Conservation (phyloP, 2,113 vertebrate genomes). For the Hippocampus zosterae region DNA sequence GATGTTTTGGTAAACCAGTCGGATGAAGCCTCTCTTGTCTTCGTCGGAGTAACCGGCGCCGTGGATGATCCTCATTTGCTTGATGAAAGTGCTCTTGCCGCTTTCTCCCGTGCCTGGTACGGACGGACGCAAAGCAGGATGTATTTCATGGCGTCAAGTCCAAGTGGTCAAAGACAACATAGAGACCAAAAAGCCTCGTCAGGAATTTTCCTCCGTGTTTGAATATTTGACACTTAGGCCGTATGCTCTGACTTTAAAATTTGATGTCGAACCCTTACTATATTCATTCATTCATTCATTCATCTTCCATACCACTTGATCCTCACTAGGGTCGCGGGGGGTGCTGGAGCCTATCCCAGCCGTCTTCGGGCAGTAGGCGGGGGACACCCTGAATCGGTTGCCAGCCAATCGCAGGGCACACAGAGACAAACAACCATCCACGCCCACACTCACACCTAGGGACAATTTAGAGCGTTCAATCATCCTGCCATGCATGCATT, state of each 20-base stretch:
- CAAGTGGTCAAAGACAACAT: neutral
- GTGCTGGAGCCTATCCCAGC: too few species aligned
- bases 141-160: neutral
- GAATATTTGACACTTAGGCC: neutral
- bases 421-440: too few species aligned
- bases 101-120: constrained; percentile 83
- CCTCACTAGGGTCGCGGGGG: too few species aligned
- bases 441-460: too few species aligned
- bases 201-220: neutral
- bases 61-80: constrained; percentile 92
- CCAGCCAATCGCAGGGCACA: too few species aligned
- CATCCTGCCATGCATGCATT: too few species aligned
- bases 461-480: too few species aligned
- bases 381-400: too few species aligned
- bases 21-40: constrained; percentile 80
- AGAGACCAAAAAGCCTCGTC: too few species aligned
- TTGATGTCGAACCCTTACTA: neutral
- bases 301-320: too few species aligned
- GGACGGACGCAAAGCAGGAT: neutral
- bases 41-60: constrained; percentile 84
- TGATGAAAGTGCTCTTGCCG: constrained; percentile 91
- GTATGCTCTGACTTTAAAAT: constrained; percentile 1
- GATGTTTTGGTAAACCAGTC: constrained; percentile 85
- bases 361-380: too few species aligned
- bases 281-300: too few species aligned